Base-by-base conservation (phyloP, 2,888 invertebrate species). In the Icerya purchasi region DNA sequence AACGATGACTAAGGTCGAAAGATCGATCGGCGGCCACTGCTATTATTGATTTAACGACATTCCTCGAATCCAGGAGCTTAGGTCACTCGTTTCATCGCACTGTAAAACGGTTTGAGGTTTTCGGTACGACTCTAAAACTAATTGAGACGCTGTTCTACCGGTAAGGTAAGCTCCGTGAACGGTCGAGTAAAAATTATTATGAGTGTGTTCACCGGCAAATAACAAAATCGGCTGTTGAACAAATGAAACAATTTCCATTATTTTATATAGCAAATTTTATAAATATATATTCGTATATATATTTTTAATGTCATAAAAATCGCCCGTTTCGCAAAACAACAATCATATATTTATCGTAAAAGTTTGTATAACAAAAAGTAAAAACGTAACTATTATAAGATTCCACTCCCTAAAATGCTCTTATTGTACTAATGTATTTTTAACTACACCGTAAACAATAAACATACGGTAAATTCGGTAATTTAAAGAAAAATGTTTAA, bases 141-240 rank as follows among this genome's bases (percentile, higher is more conserved):
- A 75, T 70, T 86, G 83, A 52, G 89, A 87, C 50, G 86, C 86
- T 20, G 81, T 80, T 66, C 86, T 78, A 1, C 94, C 93, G 55
- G 87, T 86, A 59, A 93, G 74, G 69, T 87, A 89, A 50, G 94
- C 94, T 55, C 94, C 94, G 70, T 94, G 93, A 49, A 89, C 91
- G 1, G 93, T 94, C 56, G 92, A 93, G 73, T 93, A 94, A 72
- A 90, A 93, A 70, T 81, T 86, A 69, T 86, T 84, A 75, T 94
- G 93, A 53, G 92, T 92, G 68, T 93, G 93, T 75, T 94, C 94
- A 62, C 94, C 94, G 67, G 92, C 93, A 76, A 94, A 94, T 69
- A 87, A 74, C 66, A 91, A 72, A 50, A 80, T 79, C 66, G 89
- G 88, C 89, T 90, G 72, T 64, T 77, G 75, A 65, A 54, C 63